Base-by-base conservation (phyloP, 2,113 vertebrate genomes). In the Meriones unguiculatus region DNA sequence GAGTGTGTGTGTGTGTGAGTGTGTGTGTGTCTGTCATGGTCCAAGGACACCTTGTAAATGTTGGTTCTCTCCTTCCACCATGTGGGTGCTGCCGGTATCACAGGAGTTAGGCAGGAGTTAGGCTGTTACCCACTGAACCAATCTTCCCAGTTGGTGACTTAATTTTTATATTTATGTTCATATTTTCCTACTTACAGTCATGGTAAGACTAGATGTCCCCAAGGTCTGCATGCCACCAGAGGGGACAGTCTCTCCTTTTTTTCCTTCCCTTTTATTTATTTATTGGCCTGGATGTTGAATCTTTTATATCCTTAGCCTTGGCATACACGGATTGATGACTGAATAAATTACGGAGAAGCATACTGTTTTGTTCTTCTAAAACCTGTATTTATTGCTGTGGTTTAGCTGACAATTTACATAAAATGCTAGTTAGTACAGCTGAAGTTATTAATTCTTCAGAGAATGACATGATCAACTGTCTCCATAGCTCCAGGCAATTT, bases 381-480 rank as follows among this genome's bases (percentile, higher is more conserved):
- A 76, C 93, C 96, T 95, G 75, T 98, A 97, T 98, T 98, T 98
- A 95, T 98, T 98, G 75, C 96, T 96, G n/a, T 97, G 98, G 98
- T 98, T 98, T 98, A 98, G 98, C 97, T 97, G 92, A 96, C 90
- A 94, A 98, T 98, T 96, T 98, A 93, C 94, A 97, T 98, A 95
- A 98, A 98, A 38, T 92, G 93, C 93, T 98, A 97, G 87, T 98
- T 98, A 98, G 92, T 97, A 95, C 93, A 94, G 97, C 97, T 97
- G 97, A 98, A 98, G 98, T 98, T 98, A 98, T 97, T 98, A 98
- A 98, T 98, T 98, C 97, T 98, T 98, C 91, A 94, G 87, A 98
- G 97, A 98, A 97, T 95, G 93, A 98, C 97, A 95, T 93, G 95
- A 97, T 98, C 98, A 97, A 97, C 94, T 98, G 86, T 97, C 98